phyloP scores from a whole-genome alignment of 2,113 vertebrate genomes.

The Gila orcuttii region DNA sequence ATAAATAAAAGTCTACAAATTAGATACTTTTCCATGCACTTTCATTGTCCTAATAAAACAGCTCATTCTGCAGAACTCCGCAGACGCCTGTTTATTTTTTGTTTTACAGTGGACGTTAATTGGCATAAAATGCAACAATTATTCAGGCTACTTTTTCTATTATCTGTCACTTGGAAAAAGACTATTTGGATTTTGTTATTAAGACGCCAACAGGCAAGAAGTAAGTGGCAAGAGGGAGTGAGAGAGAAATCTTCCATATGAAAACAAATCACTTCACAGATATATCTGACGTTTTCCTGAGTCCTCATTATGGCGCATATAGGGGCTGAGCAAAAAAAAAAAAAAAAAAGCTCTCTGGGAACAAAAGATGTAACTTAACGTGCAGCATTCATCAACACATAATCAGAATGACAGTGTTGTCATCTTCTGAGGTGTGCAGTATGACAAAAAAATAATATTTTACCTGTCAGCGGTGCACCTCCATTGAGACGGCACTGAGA shows the following conservation, averaged over 20 bases:
- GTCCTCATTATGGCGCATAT: conserved; percentile 43
- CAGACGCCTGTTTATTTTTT: not conserved
- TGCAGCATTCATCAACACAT: conserved; percentile 20
- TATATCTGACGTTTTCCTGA: conserved; percentile 38
- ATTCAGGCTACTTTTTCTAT: conserved; percentile 16
- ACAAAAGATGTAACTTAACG: conserved; percentile 41
- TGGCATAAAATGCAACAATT: conserved; percentile 2
- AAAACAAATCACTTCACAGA: conserved; percentile 50
- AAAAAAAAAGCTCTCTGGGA: not conserved
- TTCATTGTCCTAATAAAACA: not conserved
- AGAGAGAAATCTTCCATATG: conserved; percentile 37
- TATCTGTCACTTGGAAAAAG: not conserved
- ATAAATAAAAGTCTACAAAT: not conserved
- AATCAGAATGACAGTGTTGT: conserved; percentile 48
- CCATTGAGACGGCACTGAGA: not conserved
- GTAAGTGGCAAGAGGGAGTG: not conserved
- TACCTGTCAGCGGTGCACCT: conserved; percentile 7
- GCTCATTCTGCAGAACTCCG: not conserved
- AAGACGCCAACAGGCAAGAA: not conserved
- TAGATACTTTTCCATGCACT: not conserved
- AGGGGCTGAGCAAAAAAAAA: conserved; percentile 14
- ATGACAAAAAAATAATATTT: conserved; percentile 41
- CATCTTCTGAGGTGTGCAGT: conserved; percentile 23
- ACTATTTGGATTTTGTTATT: not conserved
- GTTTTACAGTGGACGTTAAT: not conserved